phyloP scores from a whole-genome alignment of 2,888 invertebrate genomes.

The Sussaba pulchella region DNA sequence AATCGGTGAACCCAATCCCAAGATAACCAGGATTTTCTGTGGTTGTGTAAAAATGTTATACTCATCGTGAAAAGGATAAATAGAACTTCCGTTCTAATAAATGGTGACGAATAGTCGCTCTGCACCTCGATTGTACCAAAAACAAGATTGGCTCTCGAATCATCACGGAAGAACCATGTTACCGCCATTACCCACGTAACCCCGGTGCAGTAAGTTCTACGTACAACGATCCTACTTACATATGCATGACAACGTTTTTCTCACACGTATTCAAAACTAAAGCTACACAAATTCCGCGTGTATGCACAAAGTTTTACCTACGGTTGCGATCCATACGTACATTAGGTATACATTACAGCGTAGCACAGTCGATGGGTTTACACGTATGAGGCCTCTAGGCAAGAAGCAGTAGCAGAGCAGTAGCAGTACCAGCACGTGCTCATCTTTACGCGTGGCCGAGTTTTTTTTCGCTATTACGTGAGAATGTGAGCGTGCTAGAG shows the following conservation, averaged over 20 bases:
- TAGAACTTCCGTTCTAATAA: too few relatives aligned
- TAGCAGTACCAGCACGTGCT: slow-evolving; percentile 41
- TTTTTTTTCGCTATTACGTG: slow-evolving; percentile 45
- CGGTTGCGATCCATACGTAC: slow-evolving; percentile 7
- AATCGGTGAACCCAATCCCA: too few relatives aligned
- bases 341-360: slow-evolving; percentile 20
- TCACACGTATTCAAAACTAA: background rate
- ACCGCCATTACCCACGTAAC: background rate
- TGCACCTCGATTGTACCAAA: too few relatives aligned
- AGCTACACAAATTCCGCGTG: background rate
- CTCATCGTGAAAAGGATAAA: too few relatives aligned
- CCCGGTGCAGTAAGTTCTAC: background rate
- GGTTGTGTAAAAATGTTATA: too few relatives aligned
- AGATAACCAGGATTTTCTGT: too few relatives aligned
- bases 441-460: slow-evolving; percentile 56
- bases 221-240: background rate
- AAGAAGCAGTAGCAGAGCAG: slow-evolving; percentile 32
- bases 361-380: slow-evolving; percentile 34
- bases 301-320: background rate
- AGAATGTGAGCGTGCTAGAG: slow-evolving; percentile 10
- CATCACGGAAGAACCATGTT: too few relatives aligned
- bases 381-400: slow-evolving; percentile 33
- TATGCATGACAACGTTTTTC: slow-evolving; percentile 9
- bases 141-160: too few relatives aligned
- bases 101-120: too few relatives aligned